Evolutionary conservation across 2,797 vertebrate species (phyloP).

Genomic region (Cryptoprocta ferox): DNA sequence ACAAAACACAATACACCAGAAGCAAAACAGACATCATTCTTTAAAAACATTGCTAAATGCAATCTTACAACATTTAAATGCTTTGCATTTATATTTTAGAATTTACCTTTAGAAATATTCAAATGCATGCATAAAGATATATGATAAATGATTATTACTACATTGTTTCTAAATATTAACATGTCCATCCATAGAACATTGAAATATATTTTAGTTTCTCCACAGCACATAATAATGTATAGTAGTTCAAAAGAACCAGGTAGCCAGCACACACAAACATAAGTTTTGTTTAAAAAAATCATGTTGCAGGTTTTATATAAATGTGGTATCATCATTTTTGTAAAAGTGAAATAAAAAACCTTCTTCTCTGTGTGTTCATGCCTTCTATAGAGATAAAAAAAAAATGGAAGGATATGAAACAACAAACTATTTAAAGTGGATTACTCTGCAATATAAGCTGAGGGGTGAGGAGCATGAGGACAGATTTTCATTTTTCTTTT

Average conservation of each 20-base stretch:
- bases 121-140: slow-evolving; percentile 20
- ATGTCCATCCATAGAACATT: not conserved
- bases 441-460: not conserved
- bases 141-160: slow-evolving; percentile 29
- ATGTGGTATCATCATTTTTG: not conserved
- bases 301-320: not conserved
- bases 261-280: not conserved
- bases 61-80: slow-evolving; percentile 59
- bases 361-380: not conserved
- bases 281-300: not conserved
- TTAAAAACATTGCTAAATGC: slow-evolving; percentile 69
- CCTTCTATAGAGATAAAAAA: not conserved
- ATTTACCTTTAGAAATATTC: slow-evolving; percentile 46
- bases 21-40: slow-evolving; percentile 63
- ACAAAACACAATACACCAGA: no score
- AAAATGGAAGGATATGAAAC: not conserved
- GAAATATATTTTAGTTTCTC: slow-evolving; percentile 47
- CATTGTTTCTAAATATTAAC: not conserved
- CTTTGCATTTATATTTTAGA: slow-evolving; percentile 59
- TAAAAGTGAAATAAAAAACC: slow-evolving; percentile 18
- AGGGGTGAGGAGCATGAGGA: not conserved
- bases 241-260: slow-evolving; percentile 10
- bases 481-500: not conserved
- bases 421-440: not conserved
- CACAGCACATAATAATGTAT: not conserved